Base-by-base conservation (phyloP, 2,113 vertebrate genomes). In the Synodontis membranacea region DNA sequence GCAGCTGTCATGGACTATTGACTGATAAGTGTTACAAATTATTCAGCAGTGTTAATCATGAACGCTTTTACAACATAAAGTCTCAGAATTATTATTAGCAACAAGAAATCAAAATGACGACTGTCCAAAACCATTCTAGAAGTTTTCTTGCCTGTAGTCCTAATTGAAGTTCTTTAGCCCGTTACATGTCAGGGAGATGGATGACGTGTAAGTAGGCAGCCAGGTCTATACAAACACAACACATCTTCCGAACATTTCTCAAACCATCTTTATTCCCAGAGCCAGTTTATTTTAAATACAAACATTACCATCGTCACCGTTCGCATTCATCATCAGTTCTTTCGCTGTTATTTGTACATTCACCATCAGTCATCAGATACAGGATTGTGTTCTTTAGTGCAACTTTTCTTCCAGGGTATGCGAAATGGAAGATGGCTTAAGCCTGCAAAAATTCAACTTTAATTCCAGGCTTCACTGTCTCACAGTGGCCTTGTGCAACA, bases 191-290 rank as follows among this genome's bases (percentile, higher is more conserved):
- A 54, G 31, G 3, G 46, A 21, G 46, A 31, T 21, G n/a, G 17
- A 5, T 37, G n/a, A 54, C 17, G 7, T 75, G 15, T 9, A 52
- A 37, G 3, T 10, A 54, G n/a, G 17, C 17, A 54, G 7, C 48
- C 48, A 19, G 48, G 28, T 39, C 52, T 80, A 56, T 56, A 56
- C 9, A 80, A 56, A 39, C 50, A 64, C 25, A 70, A 83, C n/a
- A 86, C 31, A 72, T 8, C 39, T 46, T 78, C 46, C 42, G 72
- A 86, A 84, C 34, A 85, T 92, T 91, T 94, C 92, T 93, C 90
- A 92, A 95, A 93, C 92, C 93, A 92, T 92, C 93, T 95, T 95
- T 95, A 95, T 95, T 95, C 87, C 93, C 89, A 91, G 86, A 93
- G 87, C 92, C 90, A 91, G 86, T 92, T 95, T 91, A 95, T 91